These are phyloP conservation scores for Gnathonemus longibarbis DNA, from an alignment of 2,113 vertebrate species.

Conservation along the genomic window DNA sequence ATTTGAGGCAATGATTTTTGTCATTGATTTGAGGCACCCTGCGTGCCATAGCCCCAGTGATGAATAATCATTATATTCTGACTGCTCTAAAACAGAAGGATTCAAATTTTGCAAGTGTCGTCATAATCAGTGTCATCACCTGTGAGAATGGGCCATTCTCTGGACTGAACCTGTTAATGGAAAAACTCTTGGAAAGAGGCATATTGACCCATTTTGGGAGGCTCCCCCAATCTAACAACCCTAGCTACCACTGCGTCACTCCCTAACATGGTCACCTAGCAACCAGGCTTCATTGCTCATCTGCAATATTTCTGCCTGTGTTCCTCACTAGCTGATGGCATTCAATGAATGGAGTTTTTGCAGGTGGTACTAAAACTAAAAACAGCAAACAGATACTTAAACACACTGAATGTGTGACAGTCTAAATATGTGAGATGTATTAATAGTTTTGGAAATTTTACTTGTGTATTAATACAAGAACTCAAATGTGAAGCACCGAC, in stretches of 20 bases:
- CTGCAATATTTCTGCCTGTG: not conserved
- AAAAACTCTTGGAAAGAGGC: not conserved
- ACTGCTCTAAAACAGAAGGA: not conserved
- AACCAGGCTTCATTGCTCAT: constrained; percentile 1
- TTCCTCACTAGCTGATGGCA: not conserved
- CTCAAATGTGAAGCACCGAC: not conserved
- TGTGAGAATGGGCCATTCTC: not conserved
- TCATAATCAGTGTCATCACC: not conserved
- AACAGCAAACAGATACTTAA: not conserved
- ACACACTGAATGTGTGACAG: not conserved
- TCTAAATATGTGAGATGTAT: not conserved
- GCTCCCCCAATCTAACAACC: not conserved
- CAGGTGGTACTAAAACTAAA: not conserved
- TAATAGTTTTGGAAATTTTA: not conserved
- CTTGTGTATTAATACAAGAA: not conserved
- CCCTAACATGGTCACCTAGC: constrained; percentile 20
- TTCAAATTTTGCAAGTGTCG: not conserved
- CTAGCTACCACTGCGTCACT: not conserved
- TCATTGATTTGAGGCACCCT: not conserved
- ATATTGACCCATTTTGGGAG: not conserved
- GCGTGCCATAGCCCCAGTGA: not conserved
- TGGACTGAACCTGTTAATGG: not conserved
- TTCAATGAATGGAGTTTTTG: not conserved
- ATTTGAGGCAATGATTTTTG: not conserved
- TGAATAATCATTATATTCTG: not conserved